Evolutionary conservation across 1,140 invertebrate genomes (phyloP).

Genomic region (Macrocentrus cingulum): DNA sequence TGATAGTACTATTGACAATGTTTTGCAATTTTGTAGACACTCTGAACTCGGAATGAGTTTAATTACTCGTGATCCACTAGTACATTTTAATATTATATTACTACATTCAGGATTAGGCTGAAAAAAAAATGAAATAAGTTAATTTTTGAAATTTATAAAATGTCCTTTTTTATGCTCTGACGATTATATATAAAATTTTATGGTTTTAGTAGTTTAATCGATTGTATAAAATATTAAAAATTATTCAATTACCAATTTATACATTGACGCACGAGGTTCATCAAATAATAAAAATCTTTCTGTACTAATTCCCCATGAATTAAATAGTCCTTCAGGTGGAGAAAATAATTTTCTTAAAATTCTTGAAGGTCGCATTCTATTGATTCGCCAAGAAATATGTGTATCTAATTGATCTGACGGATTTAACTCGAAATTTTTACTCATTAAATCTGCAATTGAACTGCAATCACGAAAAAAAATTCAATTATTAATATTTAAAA

Average conservation of each 20-base stretch:
- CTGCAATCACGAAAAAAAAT: constrained; percentile 39
- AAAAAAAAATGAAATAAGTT: constrained; percentile 25
- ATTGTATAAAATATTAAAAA: constrained; percentile 4
- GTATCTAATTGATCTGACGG: constrained; percentile 35
- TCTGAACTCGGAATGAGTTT: constrained; percentile 68
- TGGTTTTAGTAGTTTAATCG: constrained; percentile 20
- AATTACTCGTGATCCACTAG: constrained; percentile 66
- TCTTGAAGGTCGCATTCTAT: constrained; percentile 67
- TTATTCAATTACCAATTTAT: constrained; percentile 58
- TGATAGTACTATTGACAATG: constrained; percentile 66
- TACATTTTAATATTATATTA: constrained; percentile 70
- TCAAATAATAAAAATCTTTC: constrained; percentile 75
- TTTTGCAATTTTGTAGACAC: constrained; percentile 67
- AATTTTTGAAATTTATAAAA: constrained; percentile 14
- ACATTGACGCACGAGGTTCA: constrained; percentile 62
- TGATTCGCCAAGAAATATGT: constrained; percentile 68
- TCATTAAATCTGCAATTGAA: constrained; percentile 43
- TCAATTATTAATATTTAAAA: constrained; percentile 23
- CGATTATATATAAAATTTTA: no score
- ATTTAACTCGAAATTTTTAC: constrained; percentile 38
- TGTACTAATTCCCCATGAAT: constrained; percentile 67
- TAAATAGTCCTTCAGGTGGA: constrained; percentile 63
- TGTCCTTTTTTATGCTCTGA: no score
- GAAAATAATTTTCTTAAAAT: constrained; percentile 68
- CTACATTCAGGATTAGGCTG: constrained; percentile 76